Conservation (phyloP, 2,888 invertebrate species). For the Parnassius orleans region DNA sequence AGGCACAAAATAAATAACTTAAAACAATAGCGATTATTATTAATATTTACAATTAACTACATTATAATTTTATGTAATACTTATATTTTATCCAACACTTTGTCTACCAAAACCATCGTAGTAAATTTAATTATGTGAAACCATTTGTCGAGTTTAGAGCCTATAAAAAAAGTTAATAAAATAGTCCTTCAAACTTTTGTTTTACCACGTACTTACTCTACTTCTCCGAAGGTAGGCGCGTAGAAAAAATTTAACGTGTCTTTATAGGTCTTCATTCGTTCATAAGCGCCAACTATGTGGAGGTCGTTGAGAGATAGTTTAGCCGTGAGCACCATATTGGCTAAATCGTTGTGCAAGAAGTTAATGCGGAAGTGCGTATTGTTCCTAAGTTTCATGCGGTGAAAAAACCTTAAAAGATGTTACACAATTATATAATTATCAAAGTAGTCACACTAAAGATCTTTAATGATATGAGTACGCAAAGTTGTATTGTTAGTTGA, state of each 20-base stretch:
- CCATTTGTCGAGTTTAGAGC: constrained; percentile 10
- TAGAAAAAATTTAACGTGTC: constrained; percentile 47
- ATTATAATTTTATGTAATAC: background rate
- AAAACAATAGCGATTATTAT: no score
- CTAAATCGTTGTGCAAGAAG: constrained; percentile 46
- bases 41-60: no score
- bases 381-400: constrained; percentile 67
- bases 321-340: constrained; percentile 44
- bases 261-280: constrained; percentile 42
- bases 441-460: background rate
- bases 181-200: constrained; percentile 15
- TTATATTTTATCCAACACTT: constrained; percentile 4
- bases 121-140: constrained; percentile 19
- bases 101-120: constrained; percentile 9
- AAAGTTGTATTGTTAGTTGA: no score
- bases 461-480: no score
- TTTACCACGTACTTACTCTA: constrained; percentile 49
- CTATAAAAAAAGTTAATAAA: constrained; percentile 22
- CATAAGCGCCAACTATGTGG: constrained; percentile 57
- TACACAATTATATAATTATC: background rate
- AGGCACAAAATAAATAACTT: no score
- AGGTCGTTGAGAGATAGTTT: constrained; percentile 54
- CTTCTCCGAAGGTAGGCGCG: constrained; percentile 52
- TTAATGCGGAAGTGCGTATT: constrained; percentile 53
- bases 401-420: constrained; percentile 53